These are phyloP conservation scores for Nothoprocta perdicaria DNA, from an alignment of 2,113 vertebrate genomes.

Conservation along the genomic window DNA sequence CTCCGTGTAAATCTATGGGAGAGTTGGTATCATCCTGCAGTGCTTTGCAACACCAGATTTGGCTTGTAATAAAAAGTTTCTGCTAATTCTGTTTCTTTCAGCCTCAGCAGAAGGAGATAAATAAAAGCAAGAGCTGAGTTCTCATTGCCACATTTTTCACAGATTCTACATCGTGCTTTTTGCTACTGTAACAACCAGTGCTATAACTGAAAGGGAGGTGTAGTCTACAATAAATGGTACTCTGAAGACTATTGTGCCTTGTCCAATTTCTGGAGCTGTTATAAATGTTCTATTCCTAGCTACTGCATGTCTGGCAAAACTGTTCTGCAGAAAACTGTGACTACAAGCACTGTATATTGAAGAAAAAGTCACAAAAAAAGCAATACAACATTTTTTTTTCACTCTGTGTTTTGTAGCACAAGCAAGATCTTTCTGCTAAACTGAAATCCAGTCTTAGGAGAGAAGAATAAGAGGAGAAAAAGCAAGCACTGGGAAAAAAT, in stretches of 20 bases:
- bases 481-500: not conserved
- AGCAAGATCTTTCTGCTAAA: not conserved
- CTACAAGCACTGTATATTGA: not conserved
- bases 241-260: not conserved
- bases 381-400: not conserved
- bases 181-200: not conserved
- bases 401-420: not conserved
- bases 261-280: not conserved
- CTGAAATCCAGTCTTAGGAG: not conserved
- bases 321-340: not conserved
- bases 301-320: not conserved
- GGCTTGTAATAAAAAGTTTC: not conserved
- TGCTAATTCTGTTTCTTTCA: not conserved
- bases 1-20: not conserved
- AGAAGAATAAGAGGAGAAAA: not conserved
- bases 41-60: not conserved
- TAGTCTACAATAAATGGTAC: not conserved
- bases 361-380: not conserved
- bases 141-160: not conserved
- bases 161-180: conserved; percentile 20
- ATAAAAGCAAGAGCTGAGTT: not conserved
- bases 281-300: not conserved
- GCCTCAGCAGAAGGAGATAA: not conserved
- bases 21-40: not conserved
- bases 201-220: not conserved